A percentile compares a stretch with the other conserved stretches of the same genome.
Conservation (phyloP, 2,888 invertebrate genomes). For the Ennomos erosarius region DNA sequence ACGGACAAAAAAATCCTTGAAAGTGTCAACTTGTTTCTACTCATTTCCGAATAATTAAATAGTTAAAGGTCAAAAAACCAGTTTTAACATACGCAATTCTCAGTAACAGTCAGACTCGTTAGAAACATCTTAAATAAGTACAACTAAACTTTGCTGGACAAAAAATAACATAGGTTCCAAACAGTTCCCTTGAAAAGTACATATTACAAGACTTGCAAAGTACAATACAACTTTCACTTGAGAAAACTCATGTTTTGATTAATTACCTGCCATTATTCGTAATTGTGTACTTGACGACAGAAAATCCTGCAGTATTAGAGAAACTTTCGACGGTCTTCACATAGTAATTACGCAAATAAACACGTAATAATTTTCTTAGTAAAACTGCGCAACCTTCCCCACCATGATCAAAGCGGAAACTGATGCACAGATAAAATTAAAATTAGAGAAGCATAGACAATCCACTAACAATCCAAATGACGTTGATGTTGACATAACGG, state of each 20-base stretch:
- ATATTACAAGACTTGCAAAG: constrained; percentile 8
- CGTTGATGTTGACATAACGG: too few relatives aligned
- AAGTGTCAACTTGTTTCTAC: constrained; percentile 20
- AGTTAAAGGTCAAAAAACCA: constrained; percentile 25
- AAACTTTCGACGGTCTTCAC: constrained; percentile 51
- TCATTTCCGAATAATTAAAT: constrained; percentile 26
- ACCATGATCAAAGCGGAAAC: constrained; percentile 63
- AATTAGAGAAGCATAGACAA: constrained; percentile 35
- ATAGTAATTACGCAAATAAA: constrained; percentile 58
- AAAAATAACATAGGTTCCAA: background rate
- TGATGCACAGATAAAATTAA: too few relatives aligned
- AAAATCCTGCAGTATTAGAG: constrained; percentile 57
- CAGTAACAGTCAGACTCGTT: constrained; percentile 4
- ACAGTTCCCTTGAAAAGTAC: constrained; percentile 6
- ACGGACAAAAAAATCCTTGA: constrained; percentile 28
- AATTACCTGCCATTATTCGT: constrained; percentile 62
- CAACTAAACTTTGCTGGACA: background rate
- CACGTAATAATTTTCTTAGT: constrained; percentile 55
- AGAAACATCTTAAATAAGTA: constrained; percentile 2
- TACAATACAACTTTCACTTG: constrained; percentile 65
- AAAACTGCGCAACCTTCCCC: constrained; percentile 55
- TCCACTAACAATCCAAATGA: too few relatives aligned
- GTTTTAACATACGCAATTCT: constrained; percentile 19
- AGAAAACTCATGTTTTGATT: constrained; percentile 38
- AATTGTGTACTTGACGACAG: constrained; percentile 50